A percentile compares a stretch with the other conserved stretches of the same genome.
Evolutionary conservation across 2,797 vertebrate genomes (phyloP).

Genomic region (Tympanoctomys barrerae): DNA sequence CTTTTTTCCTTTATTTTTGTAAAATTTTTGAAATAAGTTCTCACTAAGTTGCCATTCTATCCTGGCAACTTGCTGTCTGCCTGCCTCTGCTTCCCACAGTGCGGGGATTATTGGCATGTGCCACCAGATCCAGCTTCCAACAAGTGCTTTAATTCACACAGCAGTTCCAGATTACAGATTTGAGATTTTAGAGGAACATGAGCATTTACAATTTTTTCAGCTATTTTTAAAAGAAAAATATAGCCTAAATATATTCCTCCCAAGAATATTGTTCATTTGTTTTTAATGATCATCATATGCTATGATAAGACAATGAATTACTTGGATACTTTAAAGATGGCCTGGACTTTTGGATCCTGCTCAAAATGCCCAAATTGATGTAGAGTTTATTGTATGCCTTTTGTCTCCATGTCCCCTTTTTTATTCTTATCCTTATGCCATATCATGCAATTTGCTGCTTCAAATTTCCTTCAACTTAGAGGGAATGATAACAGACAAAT

Average conservation of each 20-base stretch:
- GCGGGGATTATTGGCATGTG: not conserved
- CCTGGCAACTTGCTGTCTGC: no score
- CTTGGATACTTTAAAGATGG: not conserved
- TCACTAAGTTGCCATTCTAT: not conserved
- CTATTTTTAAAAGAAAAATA: conserved; percentile 40
- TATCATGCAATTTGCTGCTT: conserved; percentile 37
- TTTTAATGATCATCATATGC: not conserved
- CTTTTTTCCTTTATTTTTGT: not conserved
- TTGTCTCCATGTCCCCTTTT: not conserved
- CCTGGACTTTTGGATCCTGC: not conserved
- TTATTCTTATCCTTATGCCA: not conserved
- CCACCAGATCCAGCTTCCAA: not conserved
- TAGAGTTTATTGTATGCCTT: not conserved
- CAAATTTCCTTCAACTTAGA: not conserved
- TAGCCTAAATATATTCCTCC: not conserved
- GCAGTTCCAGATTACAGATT: not conserved
- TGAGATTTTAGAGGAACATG: not conserved
- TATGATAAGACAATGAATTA: not conserved
- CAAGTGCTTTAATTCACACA: not conserved
- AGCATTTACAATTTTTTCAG: conserved; percentile 25
- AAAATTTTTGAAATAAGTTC: not conserved
- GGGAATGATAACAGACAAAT: not conserved
- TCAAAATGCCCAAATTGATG: not conserved
- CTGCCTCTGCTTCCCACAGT: not conserved
- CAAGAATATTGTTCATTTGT: not conserved